Evolutionary conservation across 1,140 invertebrate genomes (phyloP).

Genomic region (Acromyrmex charruanus): DNA sequence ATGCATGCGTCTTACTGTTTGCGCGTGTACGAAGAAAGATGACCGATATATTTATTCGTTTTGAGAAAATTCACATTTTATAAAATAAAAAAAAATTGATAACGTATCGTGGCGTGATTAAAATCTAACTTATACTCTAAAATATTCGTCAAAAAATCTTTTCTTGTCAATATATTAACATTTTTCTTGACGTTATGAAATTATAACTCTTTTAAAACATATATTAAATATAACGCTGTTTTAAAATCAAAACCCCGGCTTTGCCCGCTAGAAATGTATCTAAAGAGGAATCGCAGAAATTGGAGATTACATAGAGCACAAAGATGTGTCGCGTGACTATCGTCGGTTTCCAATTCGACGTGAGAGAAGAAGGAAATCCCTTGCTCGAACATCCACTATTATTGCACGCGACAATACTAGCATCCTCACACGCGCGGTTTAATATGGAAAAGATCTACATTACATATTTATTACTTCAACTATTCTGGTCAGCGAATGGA

Average conservation of each 20-base stretch:
- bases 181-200: constrained; percentile 18
- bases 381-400: constrained; percentile 21
- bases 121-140: constrained; percentile 22
- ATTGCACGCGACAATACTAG: constrained; percentile 14
- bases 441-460: constrained; percentile 32
- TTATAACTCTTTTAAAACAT: constrained; percentile 20
- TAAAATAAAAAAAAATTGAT: neutral
- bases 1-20: neutral
- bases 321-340: neutral
- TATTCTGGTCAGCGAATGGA: neutral
- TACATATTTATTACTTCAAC: constrained; percentile 38
- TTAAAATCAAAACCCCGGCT: no score
- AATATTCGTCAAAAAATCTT: neutral
- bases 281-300: constrained; percentile 17
- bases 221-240: constrained; percentile 25
- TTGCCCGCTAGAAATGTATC: neutral
- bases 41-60: neutral
- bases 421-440: neutral
- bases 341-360: neutral
- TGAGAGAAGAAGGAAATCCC: neutral
- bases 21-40: neutral
- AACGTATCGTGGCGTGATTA: neutral
- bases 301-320: constrained; percentile 2
- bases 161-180: neutral
- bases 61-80: neutral